Conservation (phyloP, 2,113 vertebrate genomes). For the Tympanuchus pallidicinctus region DNA sequence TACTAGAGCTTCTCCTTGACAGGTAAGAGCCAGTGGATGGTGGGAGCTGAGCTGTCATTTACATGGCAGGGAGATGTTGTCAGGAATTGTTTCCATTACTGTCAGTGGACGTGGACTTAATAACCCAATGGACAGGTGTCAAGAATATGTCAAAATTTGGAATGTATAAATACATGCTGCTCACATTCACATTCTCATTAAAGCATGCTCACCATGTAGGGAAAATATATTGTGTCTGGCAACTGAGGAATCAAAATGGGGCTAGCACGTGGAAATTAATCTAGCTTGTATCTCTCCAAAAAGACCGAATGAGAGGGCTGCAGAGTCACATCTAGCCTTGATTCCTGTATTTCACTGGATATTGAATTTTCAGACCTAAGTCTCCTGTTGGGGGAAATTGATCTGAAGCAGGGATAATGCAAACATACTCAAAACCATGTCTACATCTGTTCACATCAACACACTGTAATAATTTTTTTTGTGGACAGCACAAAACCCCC, state of each 20-base stretch:
- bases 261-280: not conserved
- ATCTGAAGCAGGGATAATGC: not conserved
- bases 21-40: conserved; percentile 71
- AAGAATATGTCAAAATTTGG: not conserved
- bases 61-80: too few species aligned
- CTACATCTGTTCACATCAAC: not conserved
- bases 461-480: not conserved
- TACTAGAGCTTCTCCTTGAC: conserved; percentile 89
- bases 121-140: not conserved
- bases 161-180: not conserved
- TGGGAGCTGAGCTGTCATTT: not conserved
- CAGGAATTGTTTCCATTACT: not conserved
- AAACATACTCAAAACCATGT: not conserved
- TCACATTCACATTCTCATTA: not conserved
- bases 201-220: not conserved
- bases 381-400: not conserved
- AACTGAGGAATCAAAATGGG: not conserved
- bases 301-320: not conserved
- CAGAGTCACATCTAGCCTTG: not conserved
- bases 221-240: not conserved
- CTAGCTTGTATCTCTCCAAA: fast-evolving
- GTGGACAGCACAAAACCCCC: not conserved
- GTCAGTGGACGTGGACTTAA: not conserved
- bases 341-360: not conserved
- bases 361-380: not conserved